phyloP scores from a whole-genome alignment of 1,140 invertebrate genomes.

The Bursaphelenchus mucronatus region DNA sequence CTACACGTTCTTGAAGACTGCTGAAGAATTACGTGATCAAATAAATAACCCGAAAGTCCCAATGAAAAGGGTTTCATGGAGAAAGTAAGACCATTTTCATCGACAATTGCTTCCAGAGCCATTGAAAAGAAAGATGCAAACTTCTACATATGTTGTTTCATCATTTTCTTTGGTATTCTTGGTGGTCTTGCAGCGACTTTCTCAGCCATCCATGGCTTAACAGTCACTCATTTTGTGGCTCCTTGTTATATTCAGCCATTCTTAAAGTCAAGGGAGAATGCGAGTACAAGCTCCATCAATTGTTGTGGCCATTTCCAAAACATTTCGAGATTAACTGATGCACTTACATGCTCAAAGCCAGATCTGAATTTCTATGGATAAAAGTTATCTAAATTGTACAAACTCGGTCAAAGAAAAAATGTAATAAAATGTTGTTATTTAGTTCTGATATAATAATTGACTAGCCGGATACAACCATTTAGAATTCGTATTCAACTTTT shows the following conservation, averaged over 20 bases:
- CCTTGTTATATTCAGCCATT: conserved; percentile 56
- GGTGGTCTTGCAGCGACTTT: conserved; percentile 55
- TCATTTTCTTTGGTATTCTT: conserved; percentile 47
- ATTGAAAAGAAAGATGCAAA: conserved; percentile 36
- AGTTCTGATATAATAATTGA: no score
- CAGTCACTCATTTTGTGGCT: conserved; percentile 46
- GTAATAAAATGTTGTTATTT: no score
- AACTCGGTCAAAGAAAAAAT: no score
- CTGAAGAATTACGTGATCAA: conserved; percentile 20
- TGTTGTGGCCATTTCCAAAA: conserved; percentile 53
- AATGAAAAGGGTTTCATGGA: neutral
- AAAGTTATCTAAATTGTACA: no score
- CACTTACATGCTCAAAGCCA: conserved; percentile 22
- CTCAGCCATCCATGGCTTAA: conserved; percentile 47
- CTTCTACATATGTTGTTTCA: conserved; percentile 34
- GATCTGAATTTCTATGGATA: conserved; percentile 35
- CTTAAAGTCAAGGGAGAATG: conserved; percentile 16
- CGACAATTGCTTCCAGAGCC: conserved; percentile 35
- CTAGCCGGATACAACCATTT: no score
- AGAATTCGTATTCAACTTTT: no score
- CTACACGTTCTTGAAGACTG: conserved; percentile 47
- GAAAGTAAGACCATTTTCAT: conserved; percentile 16
- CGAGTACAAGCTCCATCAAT: conserved; percentile 29
- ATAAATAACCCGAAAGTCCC: conserved; percentile 10
- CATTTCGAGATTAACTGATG: conserved; percentile 22